Base-by-base conservation (phyloP, 2,888 invertebrate genomes). In the Teinopalpus imperialis region DNA sequence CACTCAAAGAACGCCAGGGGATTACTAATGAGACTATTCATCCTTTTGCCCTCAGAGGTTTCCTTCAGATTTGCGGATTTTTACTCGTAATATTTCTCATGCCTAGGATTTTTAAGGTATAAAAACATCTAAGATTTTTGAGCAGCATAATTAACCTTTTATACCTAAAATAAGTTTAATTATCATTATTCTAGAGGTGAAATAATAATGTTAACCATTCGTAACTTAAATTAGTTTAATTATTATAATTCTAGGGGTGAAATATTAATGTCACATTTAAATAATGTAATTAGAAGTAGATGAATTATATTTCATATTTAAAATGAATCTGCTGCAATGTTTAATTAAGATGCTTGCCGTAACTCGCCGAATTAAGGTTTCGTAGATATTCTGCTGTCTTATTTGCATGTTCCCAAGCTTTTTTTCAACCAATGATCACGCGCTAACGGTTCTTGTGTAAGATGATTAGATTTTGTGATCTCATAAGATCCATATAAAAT, bases 21-120 rank as follows among this genome's bases (percentile, higher is more conserved):
- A 66, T 56, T 76, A 61, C 74, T 76, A 80, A 82, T 79, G 75
- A 78, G 66, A 43, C 63, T 61, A 60, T 69, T 72, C 71, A 73
- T 69, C 62, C 63, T 50, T 60, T 68, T 62, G 49, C 53, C 48
- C 56, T 66, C 52, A 39, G 55, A 65, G 46, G 44, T 42, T 50
- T 49, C 49, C 39, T 57, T 53, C 50, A 48, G 54, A 52, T 47
- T 53, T 42, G 40, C 37, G 35, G 43, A 43, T 37, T 51, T 32
- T 23, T 45, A 47, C 31, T 32, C 32, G 20, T 41, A 36, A 42
- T 42, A 24, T 31, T 44, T 47, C 36, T 40, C 20, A 23, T 20
- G 13, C 8, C 20, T 9, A 29, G 27, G 41, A 13, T 24, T 35
- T 35, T 32, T 32, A 10, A 32, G 7, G 12, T 10, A 5, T 9